A percentile compares a stretch with the other conserved stretches of the same genome.
phyloP scores from a whole-genome alignment of 2,113 vertebrate genomes.

The Hucho hucho region DNA sequence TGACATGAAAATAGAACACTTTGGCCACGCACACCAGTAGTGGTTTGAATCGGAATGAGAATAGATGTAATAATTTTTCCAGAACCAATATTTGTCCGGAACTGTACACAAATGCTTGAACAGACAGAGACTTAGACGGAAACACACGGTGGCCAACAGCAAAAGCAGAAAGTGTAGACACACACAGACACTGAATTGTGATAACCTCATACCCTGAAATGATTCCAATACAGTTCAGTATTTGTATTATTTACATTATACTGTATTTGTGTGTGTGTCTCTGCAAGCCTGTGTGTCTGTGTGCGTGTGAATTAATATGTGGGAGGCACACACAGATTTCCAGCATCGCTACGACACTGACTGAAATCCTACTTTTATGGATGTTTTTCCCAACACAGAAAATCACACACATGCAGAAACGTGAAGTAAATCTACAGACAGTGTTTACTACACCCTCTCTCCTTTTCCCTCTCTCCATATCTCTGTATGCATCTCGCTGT shows the following conservation, averaged over 20 bases:
- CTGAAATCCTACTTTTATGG: slow-evolving; percentile 41
- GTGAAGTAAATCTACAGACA: slow-evolving; percentile 24
- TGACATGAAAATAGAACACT: too few relatives aligned
- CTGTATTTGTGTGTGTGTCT: too few relatives aligned
- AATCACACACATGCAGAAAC: slow-evolving; percentile 16
- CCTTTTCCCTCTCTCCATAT: not conserved
- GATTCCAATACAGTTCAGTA: not conserved
- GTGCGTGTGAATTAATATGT: not conserved
- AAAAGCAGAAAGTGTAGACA: too few relatives aligned
- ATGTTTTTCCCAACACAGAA: slow-evolving; percentile 14
- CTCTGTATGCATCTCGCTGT: not conserved
- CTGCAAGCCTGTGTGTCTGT: not conserved
- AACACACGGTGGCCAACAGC: too few relatives aligned
- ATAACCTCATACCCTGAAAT: slow-evolving; percentile 13
- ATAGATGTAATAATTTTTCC: too few relatives aligned
- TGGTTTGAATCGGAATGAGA: too few relatives aligned
- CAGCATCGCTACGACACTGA: slow-evolving; percentile 31
- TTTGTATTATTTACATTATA: not conserved
- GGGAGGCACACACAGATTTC: slow-evolving; percentile 30
- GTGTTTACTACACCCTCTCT: not conserved
- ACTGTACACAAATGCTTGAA: too few relatives aligned
- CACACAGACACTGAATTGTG: slow-evolving; percentile 44
- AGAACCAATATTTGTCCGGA: too few relatives aligned
- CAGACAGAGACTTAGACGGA: too few relatives aligned
- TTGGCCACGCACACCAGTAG: too few relatives aligned